Evolutionary conservation across 1,140 invertebrate genomes (phyloP), one percentile per base, ranked within the genome.

Genomic region (Liolophura sinensis): DNA sequence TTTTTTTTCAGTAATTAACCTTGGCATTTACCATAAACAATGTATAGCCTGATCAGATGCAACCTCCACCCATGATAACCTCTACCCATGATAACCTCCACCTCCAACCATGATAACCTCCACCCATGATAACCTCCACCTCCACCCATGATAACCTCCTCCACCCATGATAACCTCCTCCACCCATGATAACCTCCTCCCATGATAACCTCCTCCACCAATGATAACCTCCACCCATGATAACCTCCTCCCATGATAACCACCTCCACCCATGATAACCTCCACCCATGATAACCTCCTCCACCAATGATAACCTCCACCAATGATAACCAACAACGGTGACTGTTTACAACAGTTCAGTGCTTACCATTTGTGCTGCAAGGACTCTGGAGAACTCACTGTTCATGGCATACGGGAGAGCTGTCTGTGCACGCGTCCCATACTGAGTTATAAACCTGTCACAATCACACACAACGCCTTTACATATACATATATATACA

Each of bases 391-490:
- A 91, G 87, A 97, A 97, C 82, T 97, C 95, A 67, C 92, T 91
- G 80, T 97, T 96, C 93, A 97, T 96, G 0, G 94, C 92, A 88
- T 95, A 97, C 0, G 93, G 92, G 56, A 96, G 88, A 63, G 93
- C 93, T 62, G 91, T 93, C 70, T 92, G 89, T 50, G 91, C 91
- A 74, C 91, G 89, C 22, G 90, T 84, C 1, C 92, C 93, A 88
- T 96, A 97, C 55, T 90, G 88, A 20, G 90, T 87, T 75, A 90
- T 88, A 81, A 97, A 97, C 82, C 84, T 85, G 60, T 18, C 69
- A 60, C 54, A 61, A 61, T 16, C 48, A 64, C 66, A 60, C 18
- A 54, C 24, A 54, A 40, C 9, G 31, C 3, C 31, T 40, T 40
- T 40, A 54, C 51, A 5, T 12, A 54, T 20, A 54, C 12, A 54